Evolutionary conservation across 2,888 invertebrate genomes (phyloP).

Genomic region (Flexamia atlantica): DNA sequence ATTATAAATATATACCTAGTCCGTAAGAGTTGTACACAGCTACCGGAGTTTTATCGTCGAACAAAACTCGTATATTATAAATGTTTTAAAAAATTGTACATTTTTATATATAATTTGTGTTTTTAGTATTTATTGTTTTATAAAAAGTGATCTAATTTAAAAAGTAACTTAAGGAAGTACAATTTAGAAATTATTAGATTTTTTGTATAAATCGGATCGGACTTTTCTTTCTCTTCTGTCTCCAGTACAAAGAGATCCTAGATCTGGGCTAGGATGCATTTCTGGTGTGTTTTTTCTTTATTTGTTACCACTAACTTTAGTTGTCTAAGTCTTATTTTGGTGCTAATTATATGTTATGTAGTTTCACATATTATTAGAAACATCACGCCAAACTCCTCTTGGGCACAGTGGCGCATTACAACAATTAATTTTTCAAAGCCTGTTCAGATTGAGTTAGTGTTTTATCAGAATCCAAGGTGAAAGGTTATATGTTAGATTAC

Average conservation of each 20-base stretch:
- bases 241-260: slow-evolving; percentile 45
- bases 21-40: slow-evolving; percentile 45
- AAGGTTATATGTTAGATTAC: no score
- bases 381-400: not conserved
- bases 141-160: slow-evolving; percentile 59
- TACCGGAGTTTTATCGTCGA: slow-evolving; percentile 40
- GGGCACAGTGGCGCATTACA: not conserved
- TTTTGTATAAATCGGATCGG: slow-evolving; percentile 36
- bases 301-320: slow-evolving; percentile 58
- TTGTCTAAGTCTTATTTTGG: slow-evolving; percentile 57
- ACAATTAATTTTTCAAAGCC: no score
- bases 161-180: slow-evolving; percentile 41
- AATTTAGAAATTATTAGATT: slow-evolving; percentile 45
- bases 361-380: slow-evolving; percentile 14
- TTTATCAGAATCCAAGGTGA: no score
- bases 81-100: slow-evolving; percentile 47
- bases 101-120: slow-evolving; percentile 57
- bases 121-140: slow-evolving; percentile 61
- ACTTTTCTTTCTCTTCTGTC: slow-evolving; percentile 29
- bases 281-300: slow-evolving; percentile 54
- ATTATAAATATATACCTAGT: slow-evolving; percentile 43
- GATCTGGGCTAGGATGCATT: slow-evolving; percentile 32
- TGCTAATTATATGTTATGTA: slow-evolving; percentile 46
- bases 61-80: slow-evolving; percentile 47
- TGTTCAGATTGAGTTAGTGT: not conserved